Percentiles rank a stretch among this genome's conserved stretches.
These are phyloP conservation scores for Anticlea derivata DNA, from an alignment of 2,888 invertebrate genomes.

Conservation along the genomic window DNA sequence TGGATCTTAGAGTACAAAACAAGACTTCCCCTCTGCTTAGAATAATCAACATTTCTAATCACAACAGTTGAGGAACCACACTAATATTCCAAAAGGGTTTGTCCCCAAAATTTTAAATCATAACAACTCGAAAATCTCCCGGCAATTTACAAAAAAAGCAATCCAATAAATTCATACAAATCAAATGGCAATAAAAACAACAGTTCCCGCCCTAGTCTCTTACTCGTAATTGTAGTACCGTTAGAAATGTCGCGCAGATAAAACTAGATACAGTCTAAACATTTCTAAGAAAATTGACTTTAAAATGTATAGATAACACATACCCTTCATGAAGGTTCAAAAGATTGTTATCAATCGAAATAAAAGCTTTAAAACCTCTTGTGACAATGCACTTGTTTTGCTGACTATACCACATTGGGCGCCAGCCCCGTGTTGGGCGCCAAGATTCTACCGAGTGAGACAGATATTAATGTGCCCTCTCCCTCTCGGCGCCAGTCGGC, in stretches of 20 bases:
- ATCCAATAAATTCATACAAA: constrained; percentile 62
- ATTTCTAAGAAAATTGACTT: not conserved
- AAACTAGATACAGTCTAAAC: not conserved
- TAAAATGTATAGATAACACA: not conserved
- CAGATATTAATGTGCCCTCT: constrained; percentile 41
- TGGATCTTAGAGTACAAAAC: too few relatives aligned
- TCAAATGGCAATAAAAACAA: constrained; percentile 58
- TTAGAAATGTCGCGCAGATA: constrained; percentile 1
- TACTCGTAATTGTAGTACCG: constrained; percentile 17
- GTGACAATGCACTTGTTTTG: constrained; percentile 7
- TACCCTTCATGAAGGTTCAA: not conserved
- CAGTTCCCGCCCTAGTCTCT: constrained; percentile 23
- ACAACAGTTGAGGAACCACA: constrained; percentile 1
- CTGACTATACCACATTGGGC: constrained; percentile 17
- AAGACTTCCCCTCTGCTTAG: not conserved
- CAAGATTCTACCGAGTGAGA: constrained; percentile 48
- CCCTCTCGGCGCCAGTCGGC: constrained; percentile 79
- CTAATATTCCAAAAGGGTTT: constrained; percentile 12
- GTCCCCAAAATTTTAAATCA: constrained; percentile 16
- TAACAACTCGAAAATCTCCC: constrained; percentile 19
- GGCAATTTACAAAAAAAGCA: constrained; percentile 41
- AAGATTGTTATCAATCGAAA: not conserved
- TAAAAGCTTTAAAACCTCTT: not conserved
- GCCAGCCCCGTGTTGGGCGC: constrained; percentile 62
- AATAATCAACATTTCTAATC: constrained; percentile 1